Conservation (phyloP, 2,888 invertebrate genomes). For the Lasioglossum malachurum region DNA sequence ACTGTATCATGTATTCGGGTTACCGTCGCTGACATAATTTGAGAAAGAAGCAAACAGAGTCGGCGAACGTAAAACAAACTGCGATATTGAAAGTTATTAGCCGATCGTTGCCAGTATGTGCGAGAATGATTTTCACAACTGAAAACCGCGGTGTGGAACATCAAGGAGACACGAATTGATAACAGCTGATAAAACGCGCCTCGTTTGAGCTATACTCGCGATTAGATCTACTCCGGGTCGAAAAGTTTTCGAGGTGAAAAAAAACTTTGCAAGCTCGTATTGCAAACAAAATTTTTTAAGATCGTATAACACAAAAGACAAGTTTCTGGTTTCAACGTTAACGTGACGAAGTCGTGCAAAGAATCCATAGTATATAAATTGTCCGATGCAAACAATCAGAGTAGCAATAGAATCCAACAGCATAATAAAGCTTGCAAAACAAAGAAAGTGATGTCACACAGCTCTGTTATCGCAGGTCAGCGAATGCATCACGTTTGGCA, state of each 20-base stretch:
- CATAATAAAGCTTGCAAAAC: neutral
- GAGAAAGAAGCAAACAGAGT: neutral
- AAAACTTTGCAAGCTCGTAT: neutral
- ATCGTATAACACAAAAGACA: neutral
- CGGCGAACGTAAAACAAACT: neutral
- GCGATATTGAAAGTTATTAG: neutral
- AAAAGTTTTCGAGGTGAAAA: neutral
- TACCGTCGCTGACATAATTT: neutral
- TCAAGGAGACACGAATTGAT: neutral
- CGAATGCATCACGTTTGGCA: neutral
- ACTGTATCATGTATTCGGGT: neutral
- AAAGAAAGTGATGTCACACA: neutral
- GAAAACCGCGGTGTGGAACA: neutral
- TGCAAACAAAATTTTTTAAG: neutral
- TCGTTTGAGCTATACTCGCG: constrained; percentile 13
- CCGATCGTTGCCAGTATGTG: neutral
- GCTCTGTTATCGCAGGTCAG: neutral
- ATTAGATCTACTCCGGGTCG: constrained; percentile 19
- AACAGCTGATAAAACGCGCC: constrained; percentile 14
- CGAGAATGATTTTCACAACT: neutral
- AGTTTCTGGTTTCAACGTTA: neutral
- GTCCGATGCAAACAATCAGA: neutral
- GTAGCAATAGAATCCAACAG: neutral
- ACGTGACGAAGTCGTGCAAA: neutral
- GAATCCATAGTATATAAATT: neutral